Percentiles rank a stretch among this genome's conserved stretches.
These are phyloP conservation scores for Philereme vetulata DNA, from an alignment of 2,888 invertebrate species.

Conservation along the genomic window DNA sequence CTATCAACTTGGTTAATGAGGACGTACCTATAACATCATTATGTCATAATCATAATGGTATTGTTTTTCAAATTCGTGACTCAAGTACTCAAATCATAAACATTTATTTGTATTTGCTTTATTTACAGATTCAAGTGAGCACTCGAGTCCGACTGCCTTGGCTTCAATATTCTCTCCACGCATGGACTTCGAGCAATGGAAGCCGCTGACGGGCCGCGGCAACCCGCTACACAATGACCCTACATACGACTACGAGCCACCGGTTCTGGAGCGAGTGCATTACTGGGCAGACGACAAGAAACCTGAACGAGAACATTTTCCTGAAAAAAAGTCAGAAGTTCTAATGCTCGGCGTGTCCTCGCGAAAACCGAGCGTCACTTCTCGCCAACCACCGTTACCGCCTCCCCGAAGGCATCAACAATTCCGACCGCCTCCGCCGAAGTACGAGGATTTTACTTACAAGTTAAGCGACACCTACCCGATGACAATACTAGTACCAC, in stretches of 20 bases:
- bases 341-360: conserved; percentile 88
- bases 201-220: conserved; percentile 89
- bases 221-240: conserved; percentile 93
- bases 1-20: too few species aligned
- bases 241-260: conserved; percentile 93
- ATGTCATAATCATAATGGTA: background rate
- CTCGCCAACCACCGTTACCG: conserved; percentile 69
- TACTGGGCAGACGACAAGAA: conserved; percentile 90
- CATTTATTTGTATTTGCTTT: background rate
- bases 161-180: conserved; percentile 86
- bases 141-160: conserved; percentile 50
- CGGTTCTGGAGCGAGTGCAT: conserved; percentile 90
- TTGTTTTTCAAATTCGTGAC: too few species aligned
- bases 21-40: background rate
- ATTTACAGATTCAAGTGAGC: conserved; percentile 62
- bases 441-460: conserved; percentile 80
- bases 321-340: conserved; percentile 87
- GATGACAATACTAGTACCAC: conserved; percentile 88
- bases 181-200: conserved; percentile 94
- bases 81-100: background rate
- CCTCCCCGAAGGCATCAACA: conserved; percentile 49
- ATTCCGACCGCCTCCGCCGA: conserved; percentile 54
- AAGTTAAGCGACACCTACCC: conserved; percentile 83
- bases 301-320: conserved; percentile 78
- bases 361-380: conserved; percentile 85